These are phyloP conservation scores for Heterodera carotae DNA, from an alignment of 1,140 invertebrate species.

Conservation along the genomic window DNA sequence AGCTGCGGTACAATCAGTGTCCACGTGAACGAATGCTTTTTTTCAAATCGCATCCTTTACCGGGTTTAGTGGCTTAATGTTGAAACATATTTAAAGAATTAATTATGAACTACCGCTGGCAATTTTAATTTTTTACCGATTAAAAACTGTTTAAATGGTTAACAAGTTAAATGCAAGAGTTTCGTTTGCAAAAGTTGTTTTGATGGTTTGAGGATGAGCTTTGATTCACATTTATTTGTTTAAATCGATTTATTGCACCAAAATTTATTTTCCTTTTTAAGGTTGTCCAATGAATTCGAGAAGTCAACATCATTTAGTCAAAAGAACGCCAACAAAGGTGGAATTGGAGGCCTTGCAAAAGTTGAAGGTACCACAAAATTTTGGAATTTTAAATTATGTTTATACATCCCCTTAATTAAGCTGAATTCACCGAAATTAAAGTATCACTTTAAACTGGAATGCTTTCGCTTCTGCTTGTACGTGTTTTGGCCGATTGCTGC, in stretches of 20 bases:
- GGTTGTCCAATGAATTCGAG: not conserved
- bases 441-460: not conserved
- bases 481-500: conserved; percentile 9
- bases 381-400: not conserved
- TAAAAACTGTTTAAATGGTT: no score
- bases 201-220: no score
- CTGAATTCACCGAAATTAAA: not conserved
- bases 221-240: not conserved
- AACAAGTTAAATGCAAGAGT: no score
- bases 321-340: not conserved
- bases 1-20: no score
- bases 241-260: not conserved
- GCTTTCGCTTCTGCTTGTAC: not conserved
- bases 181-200: no score
- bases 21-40: not conserved
- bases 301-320: not conserved
- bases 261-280: not conserved
- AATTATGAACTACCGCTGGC: no score
- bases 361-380: not conserved
- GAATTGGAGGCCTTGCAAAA: not conserved
- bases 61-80: no score
- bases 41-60: no score
- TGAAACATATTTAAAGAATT: no score
- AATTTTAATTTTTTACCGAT: no score
- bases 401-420: not conserved